Evolutionary conservation across 2,888 invertebrate species (phyloP).

Genomic region (Tortrix viridana): DNA sequence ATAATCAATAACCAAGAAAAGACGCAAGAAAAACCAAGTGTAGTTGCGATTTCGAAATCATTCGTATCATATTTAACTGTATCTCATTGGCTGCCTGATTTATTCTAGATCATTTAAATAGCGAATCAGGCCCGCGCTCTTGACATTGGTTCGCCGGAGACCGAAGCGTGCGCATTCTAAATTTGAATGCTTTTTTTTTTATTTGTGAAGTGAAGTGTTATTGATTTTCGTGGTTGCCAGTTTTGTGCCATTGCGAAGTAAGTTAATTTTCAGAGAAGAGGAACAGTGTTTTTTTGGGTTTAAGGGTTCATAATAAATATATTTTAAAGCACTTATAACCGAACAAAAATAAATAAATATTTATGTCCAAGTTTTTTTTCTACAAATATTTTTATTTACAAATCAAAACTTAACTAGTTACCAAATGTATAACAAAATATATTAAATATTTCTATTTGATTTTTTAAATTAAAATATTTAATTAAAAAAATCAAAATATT

Average conservation of each 20-base stretch:
- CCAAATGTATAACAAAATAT: too few species aligned
- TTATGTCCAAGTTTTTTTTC: too few species aligned
- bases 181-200: slow-evolving; percentile 38
- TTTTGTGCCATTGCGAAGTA: slow-evolving; percentile 35
- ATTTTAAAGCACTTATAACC: too few species aligned
- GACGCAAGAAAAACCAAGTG: slow-evolving; percentile 38
- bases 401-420: too few species aligned
- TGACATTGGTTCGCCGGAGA: slow-evolving; percentile 71
- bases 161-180: slow-evolving; percentile 55
- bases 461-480: too few species aligned
- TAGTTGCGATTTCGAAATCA: slow-evolving; percentile 52
- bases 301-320: slow-evolving; percentile 9
- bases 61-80: slow-evolving; percentile 58
- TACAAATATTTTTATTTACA: too few species aligned
- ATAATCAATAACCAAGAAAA: slow-evolving; percentile 37
- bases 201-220: slow-evolving; percentile 36
- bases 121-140: slow-evolving; percentile 67
- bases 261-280: slow-evolving; percentile 2
- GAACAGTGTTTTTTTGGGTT: not conserved
- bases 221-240: slow-evolving; percentile 18
- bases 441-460: too few species aligned
- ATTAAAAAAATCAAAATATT: too few species aligned
- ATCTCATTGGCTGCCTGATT: slow-evolving; percentile 51
- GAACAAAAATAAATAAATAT: too few species aligned
- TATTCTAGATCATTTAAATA: slow-evolving; percentile 80